A percentile compares a stretch with the other conserved stretches of the same genome.
Evolutionary conservation across 1,140 invertebrate species (phyloP).

Genomic region (Macrosteles quadrilineatus): DNA sequence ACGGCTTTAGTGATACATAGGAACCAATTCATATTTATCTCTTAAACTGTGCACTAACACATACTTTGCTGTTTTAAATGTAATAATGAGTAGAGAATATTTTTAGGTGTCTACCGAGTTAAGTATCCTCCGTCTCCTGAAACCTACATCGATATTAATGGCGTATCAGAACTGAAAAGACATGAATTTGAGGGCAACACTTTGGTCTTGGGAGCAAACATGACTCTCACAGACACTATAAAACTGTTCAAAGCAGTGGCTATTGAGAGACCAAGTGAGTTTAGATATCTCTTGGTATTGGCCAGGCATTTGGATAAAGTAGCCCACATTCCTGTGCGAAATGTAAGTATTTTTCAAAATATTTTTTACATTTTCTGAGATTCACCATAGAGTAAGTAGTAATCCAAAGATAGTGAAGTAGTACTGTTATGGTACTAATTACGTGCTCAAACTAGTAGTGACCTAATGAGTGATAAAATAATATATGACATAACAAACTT

Average conservation of each 20-base stretch:
- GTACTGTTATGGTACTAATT: too few species aligned
- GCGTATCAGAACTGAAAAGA: conserved; percentile 62
- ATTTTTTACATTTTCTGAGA: too few species aligned
- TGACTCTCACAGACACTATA: conserved; percentile 65
- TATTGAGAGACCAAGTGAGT: conserved; percentile 50
- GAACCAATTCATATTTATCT: too few species aligned
- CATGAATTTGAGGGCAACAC: conserved; percentile 52
- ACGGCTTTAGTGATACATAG: too few species aligned
- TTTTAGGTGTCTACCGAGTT: background rate
- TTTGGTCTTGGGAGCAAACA: conserved; percentile 63
- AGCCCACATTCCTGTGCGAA: conserved; percentile 69
- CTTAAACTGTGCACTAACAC: too few species aligned
- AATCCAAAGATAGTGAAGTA: too few species aligned
- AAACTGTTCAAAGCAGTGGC: conserved; percentile 58
- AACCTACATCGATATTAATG: conserved; percentile 71
- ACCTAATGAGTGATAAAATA: too few species aligned
- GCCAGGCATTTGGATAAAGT: conserved; percentile 68
- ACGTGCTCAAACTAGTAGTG: too few species aligned
- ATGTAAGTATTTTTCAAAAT: conserved; percentile 57
- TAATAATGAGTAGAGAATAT: background rate
- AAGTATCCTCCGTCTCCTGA: conserved; percentile 45
- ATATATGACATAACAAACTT: too few species aligned
- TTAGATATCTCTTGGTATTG: conserved; percentile 50
- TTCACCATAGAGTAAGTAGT: too few species aligned
- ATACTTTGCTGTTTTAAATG: background rate